phyloP scores from a whole-genome alignment of 2,797 vertebrate species.

The Danio aesculapii region DNA sequence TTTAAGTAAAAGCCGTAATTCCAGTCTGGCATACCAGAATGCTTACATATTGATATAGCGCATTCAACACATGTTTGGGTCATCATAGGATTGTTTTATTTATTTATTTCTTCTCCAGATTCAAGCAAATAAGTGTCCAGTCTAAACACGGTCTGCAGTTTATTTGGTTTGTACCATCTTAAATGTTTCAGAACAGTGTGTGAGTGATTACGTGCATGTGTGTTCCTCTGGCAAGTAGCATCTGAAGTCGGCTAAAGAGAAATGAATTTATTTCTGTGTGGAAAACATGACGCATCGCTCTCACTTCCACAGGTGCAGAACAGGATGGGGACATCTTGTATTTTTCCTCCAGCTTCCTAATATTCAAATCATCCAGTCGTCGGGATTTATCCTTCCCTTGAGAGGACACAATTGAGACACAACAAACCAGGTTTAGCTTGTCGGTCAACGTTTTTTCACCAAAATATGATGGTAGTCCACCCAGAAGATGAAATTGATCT shows the following conservation, averaged over 20 bases:
- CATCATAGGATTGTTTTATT: conserved; percentile 47
- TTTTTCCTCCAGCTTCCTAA: conserved; percentile 41
- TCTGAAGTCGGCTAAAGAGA: conserved; percentile 7
- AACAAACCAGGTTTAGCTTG: background rate
- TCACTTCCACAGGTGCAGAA: conserved; percentile 40
- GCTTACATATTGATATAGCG: conserved; percentile 39
- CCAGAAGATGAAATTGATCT: background rate
- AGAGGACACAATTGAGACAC: conserved; percentile 24
- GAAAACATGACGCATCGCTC: conserved; percentile 48
- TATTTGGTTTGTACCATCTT: conserved; percentile 28
- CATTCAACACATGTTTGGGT: conserved; percentile 48
- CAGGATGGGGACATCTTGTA: conserved; percentile 41
- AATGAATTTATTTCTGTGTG: conserved; percentile 50
- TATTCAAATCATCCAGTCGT: conserved; percentile 20
- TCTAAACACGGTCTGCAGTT: conserved; percentile 20
- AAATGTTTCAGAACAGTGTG: conserved; percentile 31
- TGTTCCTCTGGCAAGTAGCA: conserved; percentile 23
- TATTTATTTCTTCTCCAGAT: conserved; percentile 19
- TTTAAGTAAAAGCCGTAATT: conserved; percentile 30
- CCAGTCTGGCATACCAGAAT: conserved; percentile 42
- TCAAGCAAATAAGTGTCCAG: background rate
- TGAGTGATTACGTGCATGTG: conserved; percentile 35
- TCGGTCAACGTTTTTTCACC: conserved; percentile 12
- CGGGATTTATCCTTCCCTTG: conserved; percentile 8
- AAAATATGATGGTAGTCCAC: background rate